A percentile compares a stretch with the other conserved stretches of the same genome.
Conservation (phyloP, 1,140 invertebrate genomes). For the Trachymyrmex septentrionalis region DNA sequence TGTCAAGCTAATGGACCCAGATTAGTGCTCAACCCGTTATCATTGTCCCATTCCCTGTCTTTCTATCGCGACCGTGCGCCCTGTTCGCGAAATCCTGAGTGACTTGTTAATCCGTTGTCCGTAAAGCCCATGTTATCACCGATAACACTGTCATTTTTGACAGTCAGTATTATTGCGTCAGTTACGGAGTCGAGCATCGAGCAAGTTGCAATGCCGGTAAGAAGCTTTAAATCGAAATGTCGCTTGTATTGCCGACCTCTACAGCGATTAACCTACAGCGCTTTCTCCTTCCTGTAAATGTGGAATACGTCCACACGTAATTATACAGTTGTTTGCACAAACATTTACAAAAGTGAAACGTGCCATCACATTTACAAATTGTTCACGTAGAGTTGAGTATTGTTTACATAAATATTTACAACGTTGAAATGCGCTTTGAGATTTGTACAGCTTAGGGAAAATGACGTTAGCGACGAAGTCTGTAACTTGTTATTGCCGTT, state of each 20-base stretch:
- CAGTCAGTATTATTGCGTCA: conserved; percentile 59
- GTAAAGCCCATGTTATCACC: conserved; percentile 64
- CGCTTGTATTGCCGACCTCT: conserved; percentile 6
- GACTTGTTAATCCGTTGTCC: conserved; percentile 69
- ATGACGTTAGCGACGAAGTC: conserved; percentile 35
- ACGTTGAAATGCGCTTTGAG: conserved; percentile 45
- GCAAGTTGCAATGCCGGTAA: conserved; percentile 36
- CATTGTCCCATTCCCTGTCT: conserved; percentile 73
- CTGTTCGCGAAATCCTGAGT: conserved; percentile 67
- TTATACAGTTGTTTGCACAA: background rate
- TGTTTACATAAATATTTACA: conserved; percentile 42
- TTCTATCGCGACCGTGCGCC: conserved; percentile 56
- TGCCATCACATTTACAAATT: conserved; percentile 31
- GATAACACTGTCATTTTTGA: conserved; percentile 65
- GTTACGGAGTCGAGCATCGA: conserved; percentile 51
- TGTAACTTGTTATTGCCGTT: conserved; percentile 36
- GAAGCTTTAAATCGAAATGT: conserved; percentile 57
- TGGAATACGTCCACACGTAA: background rate
- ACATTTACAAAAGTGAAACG: conserved; percentile 42
- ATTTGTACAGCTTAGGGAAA: conserved; percentile 46
- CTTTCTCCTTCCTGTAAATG: conserved; percentile 20
- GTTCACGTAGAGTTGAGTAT: conserved; percentile 36
- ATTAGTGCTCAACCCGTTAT: conserved; percentile 75
- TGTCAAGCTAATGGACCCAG: conserved; percentile 77
- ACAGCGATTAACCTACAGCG: background rate